Evolutionary conservation across 2,888 invertebrate species (phyloP).

Genomic region (Metopia argyrocephala): DNA sequence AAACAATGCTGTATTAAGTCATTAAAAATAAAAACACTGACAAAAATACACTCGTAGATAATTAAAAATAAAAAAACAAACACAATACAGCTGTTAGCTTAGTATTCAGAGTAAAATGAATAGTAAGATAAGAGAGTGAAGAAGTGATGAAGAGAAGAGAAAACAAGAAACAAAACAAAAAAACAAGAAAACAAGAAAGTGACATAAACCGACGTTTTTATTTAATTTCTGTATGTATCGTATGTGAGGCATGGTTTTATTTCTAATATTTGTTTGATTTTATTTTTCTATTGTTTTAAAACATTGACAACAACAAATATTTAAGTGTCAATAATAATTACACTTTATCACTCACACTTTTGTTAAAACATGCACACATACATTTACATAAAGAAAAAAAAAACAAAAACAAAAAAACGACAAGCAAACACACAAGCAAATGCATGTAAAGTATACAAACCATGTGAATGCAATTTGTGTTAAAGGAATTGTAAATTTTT

Average conservation of each 20-base stretch:
- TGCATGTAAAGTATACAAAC: too few species aligned
- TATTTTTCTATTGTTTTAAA: background rate
- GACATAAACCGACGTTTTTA: background rate
- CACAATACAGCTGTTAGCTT: background rate
- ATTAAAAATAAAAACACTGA: constrained; percentile 28
- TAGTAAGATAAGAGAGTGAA: background rate
- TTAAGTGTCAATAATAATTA: background rate
- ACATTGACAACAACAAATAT: background rate
- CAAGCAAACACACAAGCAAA: too few species aligned
- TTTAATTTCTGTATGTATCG: too few species aligned
- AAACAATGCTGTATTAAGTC: background rate
- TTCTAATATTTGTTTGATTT: too few species aligned
- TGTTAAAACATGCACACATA: too few species aligned
- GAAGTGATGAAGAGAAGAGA: background rate
- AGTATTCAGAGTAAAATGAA: background rate
- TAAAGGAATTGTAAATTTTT: background rate
- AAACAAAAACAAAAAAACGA: too few species aligned
- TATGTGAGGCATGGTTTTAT: background rate
- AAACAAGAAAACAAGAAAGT: background rate
- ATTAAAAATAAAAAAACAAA: constrained; percentile 46
- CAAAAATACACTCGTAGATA: constrained; percentile 16
- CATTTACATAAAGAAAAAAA: background rate
- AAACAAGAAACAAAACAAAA: background rate
- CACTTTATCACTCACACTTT: background rate
- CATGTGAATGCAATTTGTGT: too few species aligned